These are phyloP conservation scores for Stercorarius parasiticus DNA, from an alignment of 2,113 vertebrate genomes.

Conservation along the genomic window DNA sequence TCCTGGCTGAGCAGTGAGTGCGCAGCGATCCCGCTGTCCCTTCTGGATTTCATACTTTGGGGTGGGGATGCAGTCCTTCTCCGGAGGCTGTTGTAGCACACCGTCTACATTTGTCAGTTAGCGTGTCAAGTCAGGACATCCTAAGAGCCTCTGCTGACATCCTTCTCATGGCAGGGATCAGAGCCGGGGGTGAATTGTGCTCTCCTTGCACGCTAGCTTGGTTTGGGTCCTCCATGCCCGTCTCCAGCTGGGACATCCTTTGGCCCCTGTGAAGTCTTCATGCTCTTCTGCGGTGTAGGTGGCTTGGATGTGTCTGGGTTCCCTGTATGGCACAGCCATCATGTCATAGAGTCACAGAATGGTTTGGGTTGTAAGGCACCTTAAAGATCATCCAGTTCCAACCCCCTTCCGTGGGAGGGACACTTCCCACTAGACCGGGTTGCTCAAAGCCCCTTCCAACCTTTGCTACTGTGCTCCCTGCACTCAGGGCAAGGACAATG, in stretches of 20 bases:
- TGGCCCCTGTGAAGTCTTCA: not conserved
- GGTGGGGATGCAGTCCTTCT: not conserved
- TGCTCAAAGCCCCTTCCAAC: not conserved
- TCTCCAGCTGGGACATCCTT: not conserved
- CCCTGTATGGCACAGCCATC: not conserved
- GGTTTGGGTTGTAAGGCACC: not conserved
- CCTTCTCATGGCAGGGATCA: not conserved
- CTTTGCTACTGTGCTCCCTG: not conserved
- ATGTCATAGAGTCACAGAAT: not conserved
- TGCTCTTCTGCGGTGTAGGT: fast-evolving
- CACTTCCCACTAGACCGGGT: not conserved
- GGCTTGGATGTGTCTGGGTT: not conserved
- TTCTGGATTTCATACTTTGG: not conserved
- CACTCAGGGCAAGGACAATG: not conserved
- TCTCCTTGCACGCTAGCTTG: not conserved
- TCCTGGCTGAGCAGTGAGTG: not conserved
- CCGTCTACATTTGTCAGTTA: not conserved
- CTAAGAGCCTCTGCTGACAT: not conserved
- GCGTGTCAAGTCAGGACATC: not conserved
- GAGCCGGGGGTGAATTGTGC: fast-evolving
- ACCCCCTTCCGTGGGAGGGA: not conserved
- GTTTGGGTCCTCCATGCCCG: not conserved
- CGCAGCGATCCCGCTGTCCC: fast-evolving
- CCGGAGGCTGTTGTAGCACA: not conserved
- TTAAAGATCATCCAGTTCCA: not conserved